Evolutionary conservation across 2,797 vertebrate species (phyloP), one percentile per base, ranked within the genome.

Genomic region (Glyptemys insculpta): DNA sequence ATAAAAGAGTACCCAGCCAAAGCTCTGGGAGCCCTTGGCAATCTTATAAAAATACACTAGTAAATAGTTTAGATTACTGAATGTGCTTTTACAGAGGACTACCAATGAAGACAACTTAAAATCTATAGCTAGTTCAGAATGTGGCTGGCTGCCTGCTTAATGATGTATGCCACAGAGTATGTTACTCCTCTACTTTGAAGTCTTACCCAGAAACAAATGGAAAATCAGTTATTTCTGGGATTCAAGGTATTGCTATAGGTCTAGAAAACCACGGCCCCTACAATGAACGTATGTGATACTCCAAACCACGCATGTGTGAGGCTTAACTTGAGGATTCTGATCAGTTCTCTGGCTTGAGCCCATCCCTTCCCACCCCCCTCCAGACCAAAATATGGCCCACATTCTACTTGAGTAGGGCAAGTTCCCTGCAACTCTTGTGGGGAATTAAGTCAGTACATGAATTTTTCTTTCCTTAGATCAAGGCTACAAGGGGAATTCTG

Each of bases 341-440:
- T 29, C 47, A 78, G 21, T 19, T 72, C 15, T 37, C 12, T 16
- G 44, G 15, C 25, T 78, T 49, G 7, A 49, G 27, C 27, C 27
- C 74, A 29, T 31, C 21, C 21, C 44, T 4, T 74, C 44, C 44
- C 7, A 31, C 6, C 44, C 27, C 31, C 27, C 44, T 25, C 47
- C 12, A 31, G 27, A 31, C 44, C 44, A 78, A 18, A 49, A 47
- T 78, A 27, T 49, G 41, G 16, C 41, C 27, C 74, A 44, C 7
- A 29, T 76, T 76, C 25, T 47, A 76, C 44, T 12, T 76, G 74
- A 76, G 4, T 44, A 76, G n/a, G 34, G n/a, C 10, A 78, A 47
- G 4, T 49, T 47, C 44, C 23, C 53, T 18, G 7, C 50, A 65
- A 52, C 68, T 90, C 41, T 57, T 0, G 0, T 44, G 34, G 37